phyloP scores from a whole-genome alignment of 2,797 vertebrate genomes.

The Ambastaia sidthimunki region DNA sequence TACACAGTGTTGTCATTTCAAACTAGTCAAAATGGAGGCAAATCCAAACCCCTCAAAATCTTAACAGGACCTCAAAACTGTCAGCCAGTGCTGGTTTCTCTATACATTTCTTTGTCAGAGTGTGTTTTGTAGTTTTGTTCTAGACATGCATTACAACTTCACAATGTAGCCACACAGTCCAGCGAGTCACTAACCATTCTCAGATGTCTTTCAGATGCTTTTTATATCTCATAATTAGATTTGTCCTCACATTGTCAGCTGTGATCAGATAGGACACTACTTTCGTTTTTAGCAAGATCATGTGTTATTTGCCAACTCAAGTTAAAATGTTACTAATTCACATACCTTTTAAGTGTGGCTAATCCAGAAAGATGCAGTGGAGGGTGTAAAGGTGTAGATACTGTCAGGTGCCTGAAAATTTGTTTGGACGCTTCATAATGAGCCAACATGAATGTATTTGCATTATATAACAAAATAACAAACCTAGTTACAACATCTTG shows the following conservation, averaged over 20 bases:
- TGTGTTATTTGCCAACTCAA: not conserved
- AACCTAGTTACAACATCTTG: no score
- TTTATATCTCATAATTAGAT: conserved; percentile 33
- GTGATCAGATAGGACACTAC: conserved; percentile 14
- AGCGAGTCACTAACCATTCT: not conserved
- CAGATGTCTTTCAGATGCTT: conserved; percentile 25
- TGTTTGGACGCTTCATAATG: not conserved
- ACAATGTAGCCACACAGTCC: conserved; percentile 42
- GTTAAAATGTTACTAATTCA: not conserved
- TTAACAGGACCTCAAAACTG: not conserved
- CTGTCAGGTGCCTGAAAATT: not conserved
- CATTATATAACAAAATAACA: no score
- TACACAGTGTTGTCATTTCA: not conserved
- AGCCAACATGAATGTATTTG: no score
- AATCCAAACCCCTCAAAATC: not conserved
- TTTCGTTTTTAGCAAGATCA: not conserved
- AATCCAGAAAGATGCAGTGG: no score
- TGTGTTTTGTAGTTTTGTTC: not conserved
- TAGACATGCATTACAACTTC: conserved; percentile 21
- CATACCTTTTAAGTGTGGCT: not conserved
- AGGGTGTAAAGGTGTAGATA: not conserved
- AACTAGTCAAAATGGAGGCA: not conserved
- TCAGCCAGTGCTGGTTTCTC: not conserved
- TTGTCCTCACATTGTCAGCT: conserved; percentile 2
- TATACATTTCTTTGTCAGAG: conserved; percentile 1